A percentile compares a stretch with the other conserved stretches of the same genome.
These are phyloP conservation scores for Scaptomyza tumidula DNA, from an alignment of 2,888 invertebrate species.

Conservation along the genomic window DNA sequence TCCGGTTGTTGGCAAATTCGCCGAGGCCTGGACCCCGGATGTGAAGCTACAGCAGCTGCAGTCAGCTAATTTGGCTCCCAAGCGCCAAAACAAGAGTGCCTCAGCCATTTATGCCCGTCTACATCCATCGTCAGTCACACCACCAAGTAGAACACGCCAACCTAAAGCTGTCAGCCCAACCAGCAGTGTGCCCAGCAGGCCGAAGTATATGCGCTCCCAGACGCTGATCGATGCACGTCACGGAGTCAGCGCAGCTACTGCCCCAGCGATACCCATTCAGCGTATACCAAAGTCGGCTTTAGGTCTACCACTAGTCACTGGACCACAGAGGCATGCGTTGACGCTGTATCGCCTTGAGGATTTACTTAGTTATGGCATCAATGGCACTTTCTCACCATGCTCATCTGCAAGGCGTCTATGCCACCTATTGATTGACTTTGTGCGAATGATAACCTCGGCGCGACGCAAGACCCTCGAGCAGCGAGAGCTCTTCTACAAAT, in stretches of 20 bases:
- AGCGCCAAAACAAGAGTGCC: conserved; percentile 83
- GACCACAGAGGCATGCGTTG: conserved; percentile 90
- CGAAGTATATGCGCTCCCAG: conserved; percentile 84
- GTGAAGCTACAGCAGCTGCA: conserved; percentile 72
- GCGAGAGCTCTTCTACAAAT: conserved; percentile 89
- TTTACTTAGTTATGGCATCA: conserved; percentile 88
- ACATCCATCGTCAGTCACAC: conserved; percentile 70
- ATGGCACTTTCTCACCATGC: conserved; percentile 87
- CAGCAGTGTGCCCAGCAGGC: conserved; percentile 80
- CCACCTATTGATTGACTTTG: conserved; percentile 91
- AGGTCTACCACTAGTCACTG: conserved; percentile 89
- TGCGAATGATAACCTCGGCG: conserved; percentile 91
- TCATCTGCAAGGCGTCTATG: conserved; percentile 88
- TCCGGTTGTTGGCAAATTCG: conserved; percentile 95
- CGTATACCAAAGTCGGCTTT: conserved; percentile 85
- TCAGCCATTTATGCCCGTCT: conserved; percentile 82
- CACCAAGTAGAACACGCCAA: conserved; percentile 57
- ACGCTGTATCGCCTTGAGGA: conserved; percentile 91
- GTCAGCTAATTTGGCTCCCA: conserved; percentile 75
- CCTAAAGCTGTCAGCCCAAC: conserved; percentile 63
- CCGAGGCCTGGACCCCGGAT: conserved; percentile 85
- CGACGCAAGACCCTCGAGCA: conserved; percentile 93
- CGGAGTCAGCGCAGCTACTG: conserved; percentile 48
- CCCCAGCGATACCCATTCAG: conserved; percentile 42
- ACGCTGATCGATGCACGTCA: conserved; percentile 84